These are phyloP conservation scores for Arion vulgaris DNA, from an alignment of 1,140 invertebrate genomes.

Conservation along the genomic window DNA sequence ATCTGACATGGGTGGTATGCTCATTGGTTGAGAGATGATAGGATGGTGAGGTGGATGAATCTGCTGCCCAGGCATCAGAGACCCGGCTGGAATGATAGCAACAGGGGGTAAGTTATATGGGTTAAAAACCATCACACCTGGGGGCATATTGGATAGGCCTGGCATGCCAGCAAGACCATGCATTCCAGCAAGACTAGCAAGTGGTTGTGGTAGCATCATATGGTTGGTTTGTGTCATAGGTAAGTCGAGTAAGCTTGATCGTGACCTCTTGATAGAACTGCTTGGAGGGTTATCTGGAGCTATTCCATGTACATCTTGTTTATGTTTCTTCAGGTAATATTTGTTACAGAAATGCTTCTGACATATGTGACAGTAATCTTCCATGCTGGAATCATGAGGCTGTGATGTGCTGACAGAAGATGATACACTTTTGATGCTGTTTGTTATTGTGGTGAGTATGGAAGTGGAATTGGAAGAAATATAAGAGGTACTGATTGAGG, in stretches of 20 bases:
- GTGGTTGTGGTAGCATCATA: conserved; percentile 63
- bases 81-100: conserved; percentile 62
- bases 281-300: conserved; percentile 60
- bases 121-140: conserved; percentile 70
- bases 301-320: conserved; percentile 78
- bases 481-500: background rate
- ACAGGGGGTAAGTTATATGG: conserved; percentile 69
- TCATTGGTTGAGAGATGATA: conserved; percentile 58
- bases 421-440: conserved; percentile 30
- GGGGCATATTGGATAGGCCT: conserved; percentile 58
- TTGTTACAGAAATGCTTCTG: conserved; percentile 74
- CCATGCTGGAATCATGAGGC: conserved; percentile 54
- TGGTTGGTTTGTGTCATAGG: conserved; percentile 52
- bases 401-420: conserved; percentile 18
- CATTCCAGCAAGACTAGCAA: conserved; percentile 61
- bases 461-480: conserved; percentile 33
- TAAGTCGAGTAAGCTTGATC: conserved; percentile 44
- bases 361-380: conserved; percentile 73
- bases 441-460: conserved; percentile 38
- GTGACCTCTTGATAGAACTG: conserved; percentile 50
- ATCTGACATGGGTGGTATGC: conserved; percentile 42
- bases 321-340: conserved; percentile 77
- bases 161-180: conserved; percentile 43
- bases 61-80: conserved; percentile 58
- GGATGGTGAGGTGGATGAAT: conserved; percentile 52